Base-by-base conservation (phyloP, 2,888 invertebrate genomes). In the Cyclophora albipunctata region DNA sequence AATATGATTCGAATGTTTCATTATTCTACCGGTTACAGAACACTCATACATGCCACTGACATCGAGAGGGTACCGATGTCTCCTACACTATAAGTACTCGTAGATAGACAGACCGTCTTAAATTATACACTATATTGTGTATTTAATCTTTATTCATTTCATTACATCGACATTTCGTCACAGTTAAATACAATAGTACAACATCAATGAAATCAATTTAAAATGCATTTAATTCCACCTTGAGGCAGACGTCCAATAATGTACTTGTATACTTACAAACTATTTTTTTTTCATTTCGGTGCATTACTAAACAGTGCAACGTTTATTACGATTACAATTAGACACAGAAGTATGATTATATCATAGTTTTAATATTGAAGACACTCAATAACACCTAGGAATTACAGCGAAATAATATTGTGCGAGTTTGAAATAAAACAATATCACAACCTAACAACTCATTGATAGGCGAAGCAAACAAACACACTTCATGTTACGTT, bases 101-200 rank as follows among this genome's bases (percentile, higher is more conserved):
- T 20, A 20, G 20, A 20, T 20, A 20, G 20, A 20, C 20, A 20
- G 20, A 20, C 20, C 20, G 5, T 52, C 55, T 55, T 55, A 53
- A 60, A 60, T 60, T 54, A 58, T 44, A 59, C 46, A 54, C 45
- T 47, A 45, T 34, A 42, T 44, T 34, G 43, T 48, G 54, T 48
- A 45, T 50, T 59, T 48, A 45, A 56, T 51, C 50, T 57, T 61
- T 61, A 61, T 57, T 58, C 42, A 48, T 5, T 45, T 40, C 43
- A 45, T 42, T 47, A 58, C 55, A 57, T 46, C 45, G 46, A 48
- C 34, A 48, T 49, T 6, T 43, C 43, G 20, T 43, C 6, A 3
- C 33, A 43, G 34, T 43, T 43, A 33, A 43, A 43, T 43, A 43
- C 33, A 33, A 43, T 7, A 42, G n/a, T 20, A 43, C 43, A 6